A percentile compares a stretch with the other conserved stretches of the same genome.
Evolutionary conservation across 2,113 vertebrate species (phyloP).

Genomic region (Suncus etruscus): DNA sequence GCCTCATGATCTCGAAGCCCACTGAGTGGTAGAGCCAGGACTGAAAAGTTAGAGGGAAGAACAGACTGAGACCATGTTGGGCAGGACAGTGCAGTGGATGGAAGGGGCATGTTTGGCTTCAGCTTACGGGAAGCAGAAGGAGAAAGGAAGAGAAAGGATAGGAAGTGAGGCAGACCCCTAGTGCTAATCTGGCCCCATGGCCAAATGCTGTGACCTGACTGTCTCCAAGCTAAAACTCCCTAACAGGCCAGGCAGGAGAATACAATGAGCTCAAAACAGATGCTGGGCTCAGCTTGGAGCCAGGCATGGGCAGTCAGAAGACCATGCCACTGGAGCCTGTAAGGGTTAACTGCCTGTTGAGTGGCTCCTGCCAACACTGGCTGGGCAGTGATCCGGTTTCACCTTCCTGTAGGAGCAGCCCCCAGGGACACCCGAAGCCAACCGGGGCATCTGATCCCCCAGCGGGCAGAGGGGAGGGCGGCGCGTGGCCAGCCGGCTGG

Average conservation of each 20-base stretch:
- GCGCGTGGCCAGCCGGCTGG: constrained; percentile 71
- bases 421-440: constrained; percentile 72
- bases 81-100: too few species aligned
- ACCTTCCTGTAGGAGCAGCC: constrained; percentile 77
- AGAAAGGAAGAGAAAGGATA: not conserved
- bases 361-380: constrained; percentile 51
- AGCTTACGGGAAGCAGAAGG: not conserved
- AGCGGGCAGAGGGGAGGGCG: constrained; percentile 55
- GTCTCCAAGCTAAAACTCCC: not conserved
- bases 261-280: not conserved
- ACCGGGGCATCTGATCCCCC: constrained; percentile 67
- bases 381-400: constrained; percentile 63
- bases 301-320: not conserved
- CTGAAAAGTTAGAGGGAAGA: not conserved
- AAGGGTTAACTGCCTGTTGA: constrained; percentile 48
- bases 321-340: not conserved
- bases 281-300: not conserved
- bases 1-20: not conserved
- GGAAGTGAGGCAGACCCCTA: not conserved
- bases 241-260: not conserved
- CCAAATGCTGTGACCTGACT: too few species aligned
- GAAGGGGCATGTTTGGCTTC: not conserved
- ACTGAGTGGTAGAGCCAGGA: not conserved
- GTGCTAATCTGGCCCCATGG: not conserved
- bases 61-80: not conserved